Evolutionary conservation across 2,797 vertebrate genomes (phyloP).

Genomic region (Steatocranus sp.): DNA sequence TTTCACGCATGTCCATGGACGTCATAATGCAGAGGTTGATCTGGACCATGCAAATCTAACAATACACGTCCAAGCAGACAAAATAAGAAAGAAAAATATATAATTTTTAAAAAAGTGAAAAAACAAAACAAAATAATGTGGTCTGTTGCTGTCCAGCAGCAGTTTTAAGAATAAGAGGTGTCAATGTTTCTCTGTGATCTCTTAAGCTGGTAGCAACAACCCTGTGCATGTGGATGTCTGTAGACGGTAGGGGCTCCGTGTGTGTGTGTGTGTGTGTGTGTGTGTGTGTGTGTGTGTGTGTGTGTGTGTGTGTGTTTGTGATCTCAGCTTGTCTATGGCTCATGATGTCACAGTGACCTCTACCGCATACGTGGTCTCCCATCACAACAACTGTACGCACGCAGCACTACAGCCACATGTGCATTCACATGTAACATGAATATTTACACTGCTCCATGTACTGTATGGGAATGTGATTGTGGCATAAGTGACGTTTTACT

Average conservation of each 20-base stretch:
- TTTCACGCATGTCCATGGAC: rapidly evolving
- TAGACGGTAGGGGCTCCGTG: not conserved
- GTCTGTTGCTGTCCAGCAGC: not conserved
- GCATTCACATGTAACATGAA: not conserved
- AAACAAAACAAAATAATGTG: rapidly evolving
- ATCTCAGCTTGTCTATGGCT: constrained; percentile 31
- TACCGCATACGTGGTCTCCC: constrained; percentile 42
- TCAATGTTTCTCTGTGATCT: not conserved
- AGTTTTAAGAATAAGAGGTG: not conserved
- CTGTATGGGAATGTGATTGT: not conserved
- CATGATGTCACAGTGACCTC: constrained; percentile 70
- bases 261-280: not conserved
- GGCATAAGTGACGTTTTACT: not conserved
- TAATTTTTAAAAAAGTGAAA: rapidly evolving
- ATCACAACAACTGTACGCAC: not conserved
- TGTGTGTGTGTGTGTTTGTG: not conserved
- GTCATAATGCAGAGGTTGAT: not conserved
- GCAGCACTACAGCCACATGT: not conserved
- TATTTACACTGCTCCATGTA: not conserved
- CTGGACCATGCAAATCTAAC: not conserved
- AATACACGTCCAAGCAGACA: not conserved
- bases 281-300: not conserved
- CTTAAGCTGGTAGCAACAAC: not conserved
- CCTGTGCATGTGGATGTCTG: not conserved
- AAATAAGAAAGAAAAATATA: not conserved